Evolutionary conservation across 2,797 vertebrate genomes (phyloP), one percentile per base, ranked within the genome.

Genomic region (Rhynchonycteris naso): DNA sequence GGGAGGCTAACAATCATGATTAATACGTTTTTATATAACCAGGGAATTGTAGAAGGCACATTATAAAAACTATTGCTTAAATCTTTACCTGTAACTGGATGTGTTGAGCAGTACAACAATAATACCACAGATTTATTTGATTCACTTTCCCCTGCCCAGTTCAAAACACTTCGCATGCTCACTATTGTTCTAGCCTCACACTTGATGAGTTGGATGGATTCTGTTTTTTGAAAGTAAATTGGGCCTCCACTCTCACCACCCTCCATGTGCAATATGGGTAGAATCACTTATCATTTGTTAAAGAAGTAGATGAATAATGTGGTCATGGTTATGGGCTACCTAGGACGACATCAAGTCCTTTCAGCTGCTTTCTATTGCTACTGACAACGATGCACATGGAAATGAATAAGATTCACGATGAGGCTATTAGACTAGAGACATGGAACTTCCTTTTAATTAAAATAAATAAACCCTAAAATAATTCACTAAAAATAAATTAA

Each of bases 401-500:
- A 94, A 79, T 54, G 78, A 92, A 71, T 54, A 93, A 47, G 54
- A 59, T 10, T 22, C 9, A 30, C 76, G n/a, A n/a, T 0, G 15
- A 71, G 63, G 33, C 43, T 56, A 5, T 71, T 56, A 52, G 47
- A 52, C 18, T 71, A 58, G 22, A 56, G 43, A 52, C 7, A 10
- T 12, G 47, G 26, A 83, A 84, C 75, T 85, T 89, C 96, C 71
- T 94, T 90, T 69, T 75, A 88, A 90, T 96, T 93, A 94, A 95
- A 96, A 81, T 69, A 52, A 47, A 59, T 63, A 93, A 90, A 90
- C 50, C 28, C n/a, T 93, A 89, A 85, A 95, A 95, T 96, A 92
- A 95, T 81, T 91, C 91, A 88, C 66, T 83, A 76, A 95, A 94
- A 96, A 33, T 94, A 81, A 89, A 90, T 96, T 90, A 7, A 72